Base-by-base conservation (phyloP, 2,113 vertebrate genomes). In the Asarcornis scutulata region DNA sequence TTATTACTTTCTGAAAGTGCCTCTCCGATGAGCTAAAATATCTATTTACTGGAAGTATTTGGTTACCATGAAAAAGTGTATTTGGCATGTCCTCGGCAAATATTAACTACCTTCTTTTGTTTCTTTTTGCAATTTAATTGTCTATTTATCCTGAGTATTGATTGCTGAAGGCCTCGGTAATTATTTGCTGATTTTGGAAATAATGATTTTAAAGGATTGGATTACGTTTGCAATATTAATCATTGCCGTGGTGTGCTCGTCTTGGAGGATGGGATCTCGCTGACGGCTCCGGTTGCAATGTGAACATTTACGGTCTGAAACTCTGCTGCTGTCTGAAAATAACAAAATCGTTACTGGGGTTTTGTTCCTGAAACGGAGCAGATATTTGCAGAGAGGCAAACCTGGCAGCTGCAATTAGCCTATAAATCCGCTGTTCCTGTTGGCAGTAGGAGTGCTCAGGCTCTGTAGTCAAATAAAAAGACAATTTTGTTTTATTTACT, bases 41-140 rank as follows among this genome's bases (percentile, higher is more conserved):
- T 91, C 96, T 95, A 79, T 95, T 97, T 95, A 95, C 91, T 89
- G 92, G 78, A 95, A 96, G 91, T 93, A 92, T 96, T 96, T 89
- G 93, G 95, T 97, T 96, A 94, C 94, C 59, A 88, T 58, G 50
- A 96, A 91, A 69, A 93, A 96, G 73, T 76, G 62, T 84, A 56
- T 88, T 93, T 96, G 91, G 93, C 88, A 50, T 72, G 60, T 34
- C 53, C 68, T 88, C 89, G 92, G 83, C 95, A 92, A 96, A 88
- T 88, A 95, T 92, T 90, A 96, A 93, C 83, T 91, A 62, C 89
- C 93, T 95, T 89, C 90, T 96, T 94, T 73, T 95, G 74, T 93
- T 96, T 88, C 86, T 91, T 94, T 91, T 91, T 94, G 80, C 67
- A 76, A 53, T 92, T 69, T 88, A 93, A 79, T 96, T 91, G 86